Conservation (phyloP, 2,113 vertebrate genomes). For the Hypanus sabinus region DNA sequence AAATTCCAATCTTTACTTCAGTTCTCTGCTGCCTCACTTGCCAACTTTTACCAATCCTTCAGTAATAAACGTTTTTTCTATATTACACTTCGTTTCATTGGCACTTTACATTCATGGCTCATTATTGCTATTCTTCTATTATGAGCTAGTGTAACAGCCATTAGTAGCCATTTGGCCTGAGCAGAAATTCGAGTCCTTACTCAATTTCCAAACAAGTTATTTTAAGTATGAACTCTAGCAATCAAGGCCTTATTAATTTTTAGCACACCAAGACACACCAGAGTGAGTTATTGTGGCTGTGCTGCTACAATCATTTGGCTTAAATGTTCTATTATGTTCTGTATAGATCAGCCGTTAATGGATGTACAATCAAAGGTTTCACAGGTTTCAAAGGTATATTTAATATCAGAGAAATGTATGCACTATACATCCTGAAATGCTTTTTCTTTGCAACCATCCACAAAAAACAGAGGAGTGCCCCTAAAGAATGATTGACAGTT, state of each 20-base stretch:
- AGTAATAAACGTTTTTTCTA: not conserved
- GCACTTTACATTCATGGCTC: not conserved
- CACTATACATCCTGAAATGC: too few species aligned
- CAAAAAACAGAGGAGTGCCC: too few species aligned
- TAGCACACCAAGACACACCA: not conserved
- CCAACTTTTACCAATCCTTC: not conserved
- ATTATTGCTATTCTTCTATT: not conserved
- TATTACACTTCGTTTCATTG: not conserved
- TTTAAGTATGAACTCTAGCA: not conserved
- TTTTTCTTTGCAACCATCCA: too few species aligned
- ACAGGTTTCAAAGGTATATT: too few species aligned
- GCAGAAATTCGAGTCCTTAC: not conserved
- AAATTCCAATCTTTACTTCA: not conserved
- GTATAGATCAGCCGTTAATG: too few species aligned
- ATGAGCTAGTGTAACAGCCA: not conserved
- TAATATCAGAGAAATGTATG: too few species aligned
- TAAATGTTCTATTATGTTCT: not conserved
- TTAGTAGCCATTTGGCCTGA: not conserved
- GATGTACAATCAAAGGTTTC: too few species aligned
- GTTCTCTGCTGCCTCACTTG: not conserved
- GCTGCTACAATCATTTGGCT: not conserved
- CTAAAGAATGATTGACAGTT: too few species aligned
- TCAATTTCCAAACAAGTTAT: not conserved
- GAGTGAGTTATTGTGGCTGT: not conserved
- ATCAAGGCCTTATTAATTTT: not conserved